Evolutionary conservation across 2,797 vertebrate genomes (phyloP), one percentile per base, ranked within the genome.

Genomic region (Spinibarbus caldwelli): DNA sequence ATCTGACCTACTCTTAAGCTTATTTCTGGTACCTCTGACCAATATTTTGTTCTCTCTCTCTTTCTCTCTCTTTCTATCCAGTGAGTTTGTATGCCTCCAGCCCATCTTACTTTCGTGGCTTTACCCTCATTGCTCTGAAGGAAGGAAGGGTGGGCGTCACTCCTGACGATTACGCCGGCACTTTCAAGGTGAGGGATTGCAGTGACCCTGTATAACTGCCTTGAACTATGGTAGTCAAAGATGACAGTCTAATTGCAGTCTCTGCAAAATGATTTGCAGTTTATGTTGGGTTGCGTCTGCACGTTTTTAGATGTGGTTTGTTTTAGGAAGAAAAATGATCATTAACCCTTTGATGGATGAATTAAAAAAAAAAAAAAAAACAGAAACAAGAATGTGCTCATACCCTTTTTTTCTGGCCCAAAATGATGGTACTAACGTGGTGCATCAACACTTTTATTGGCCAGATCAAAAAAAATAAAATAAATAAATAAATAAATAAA

Each of bases 91-190:
- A 96, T 62, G 97, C 98, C 75, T 93, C 96, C 90, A 97, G 97
- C 84, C 98, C 98, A 0, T 93, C 96, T 64, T 99, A 97, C 92
- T 99, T 99, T 89, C 92, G 98, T 93, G 98, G 98, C 26, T 99
- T 99, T 94, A 99, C 97, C 0, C 90, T 99, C 90, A 98, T 99
- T 5, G 96, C 98, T 10, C 94, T 99, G 87, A 98, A 96, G 91
- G 98, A 99, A 87, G 97, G 97, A 64, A 95, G 96, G 90, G 97
- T 97, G 87, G 98, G 98, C 17, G 96, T 96, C 84, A 93, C 95
- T 21, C 97, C 97, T 31, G 96, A 96, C 0, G 96, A 99, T 91
- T 98, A 98, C 8, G 95, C 96, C 0, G 98, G 98, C 45, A 95
- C 94, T 73, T 99, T 99, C 91, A 97, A 99, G 97, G 98, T 99